A percentile compares a stretch with the other conserved stretches of the same genome.
phyloP scores from a whole-genome alignment of 2,113 vertebrate genomes.

The Ceyx margarethae region DNA sequence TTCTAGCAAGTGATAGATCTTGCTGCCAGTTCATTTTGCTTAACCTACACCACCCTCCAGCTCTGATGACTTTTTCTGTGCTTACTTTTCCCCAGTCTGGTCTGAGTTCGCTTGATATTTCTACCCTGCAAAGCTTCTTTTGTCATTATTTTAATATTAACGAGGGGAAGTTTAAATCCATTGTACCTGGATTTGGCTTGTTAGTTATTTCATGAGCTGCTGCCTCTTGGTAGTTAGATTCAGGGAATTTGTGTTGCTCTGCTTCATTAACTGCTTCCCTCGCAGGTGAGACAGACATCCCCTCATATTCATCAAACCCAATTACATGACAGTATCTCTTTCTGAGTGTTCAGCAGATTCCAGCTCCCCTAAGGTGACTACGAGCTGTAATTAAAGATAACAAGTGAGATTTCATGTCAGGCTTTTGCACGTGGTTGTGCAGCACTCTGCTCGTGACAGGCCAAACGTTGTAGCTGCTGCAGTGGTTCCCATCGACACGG shows the following conservation, averaged over 20 bases:
- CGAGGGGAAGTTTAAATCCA: constrained; percentile 7
- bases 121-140: neutral
- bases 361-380: constrained; percentile 21
- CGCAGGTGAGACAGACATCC: neutral
- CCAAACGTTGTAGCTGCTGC: neutral
- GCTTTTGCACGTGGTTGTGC: neutral
- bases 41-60: neutral
- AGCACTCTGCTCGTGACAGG: neutral
- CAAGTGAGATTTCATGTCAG: neutral
- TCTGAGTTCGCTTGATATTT: constrained; percentile 6
- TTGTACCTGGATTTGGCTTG: constrained; percentile 32
- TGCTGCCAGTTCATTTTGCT: neutral
- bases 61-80: neutral
- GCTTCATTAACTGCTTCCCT: constrained; percentile 61
- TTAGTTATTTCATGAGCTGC: constrained; percentile 36
- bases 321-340: constrained; percentile 26
- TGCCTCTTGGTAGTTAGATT: constrained; percentile 34
- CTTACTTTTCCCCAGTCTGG: neutral
- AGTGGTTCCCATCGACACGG: neutral
- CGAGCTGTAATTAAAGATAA: constrained; percentile 40
- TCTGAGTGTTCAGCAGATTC: constrained; percentile 45
- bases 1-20: neutral
- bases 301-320: constrained; percentile 31
- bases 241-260: constrained; percentile 35
- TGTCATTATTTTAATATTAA: constrained; percentile 32